Evolutionary conservation across 2,888 invertebrate species (phyloP).

Genomic region (Machimus rusticus): DNA sequence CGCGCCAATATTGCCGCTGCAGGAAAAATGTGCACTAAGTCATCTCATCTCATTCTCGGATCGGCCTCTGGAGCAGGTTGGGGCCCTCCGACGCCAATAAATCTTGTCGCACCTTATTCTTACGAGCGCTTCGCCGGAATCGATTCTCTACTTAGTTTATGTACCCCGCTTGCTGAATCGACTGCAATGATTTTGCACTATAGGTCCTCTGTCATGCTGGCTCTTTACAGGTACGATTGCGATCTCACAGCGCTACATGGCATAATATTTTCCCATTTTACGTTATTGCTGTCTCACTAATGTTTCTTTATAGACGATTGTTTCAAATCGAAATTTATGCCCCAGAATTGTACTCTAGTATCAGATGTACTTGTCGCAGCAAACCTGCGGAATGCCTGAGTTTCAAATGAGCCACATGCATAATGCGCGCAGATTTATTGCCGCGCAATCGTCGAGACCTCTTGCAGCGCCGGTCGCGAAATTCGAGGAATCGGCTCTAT

Average conservation of each 20-base stretch:
- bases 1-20: neutral
- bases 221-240: slow-evolving; percentile 48
- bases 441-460: neutral
- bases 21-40: slow-evolving; percentile 32
- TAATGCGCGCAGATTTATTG: neutral
- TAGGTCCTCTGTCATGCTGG: slow-evolving; percentile 33
- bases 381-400: neutral
- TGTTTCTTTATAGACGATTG: slow-evolving; percentile 53
- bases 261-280: slow-evolving; percentile 53
- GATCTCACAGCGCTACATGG: slow-evolving; percentile 51
- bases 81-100: slow-evolving; percentile 42
- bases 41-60: slow-evolving; percentile 22
- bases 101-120: slow-evolving; percentile 45
- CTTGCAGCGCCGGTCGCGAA: neutral
- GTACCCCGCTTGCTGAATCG: neutral
- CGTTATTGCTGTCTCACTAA: slow-evolving; percentile 53
- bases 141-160: slow-evolving; percentile 33
- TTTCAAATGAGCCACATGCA: neutral
- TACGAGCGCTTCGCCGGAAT: slow-evolving; percentile 30
- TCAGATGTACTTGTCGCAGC: neutral
- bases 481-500: neutral
- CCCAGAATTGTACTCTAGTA: slow-evolving; percentile 6
- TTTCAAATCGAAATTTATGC: slow-evolving; percentile 52
- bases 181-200: slow-evolving; percentile 32
- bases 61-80: slow-evolving; percentile 10